phyloP scores from a whole-genome alignment of 2,113 vertebrate genomes.

The Anhinga anhinga region DNA sequence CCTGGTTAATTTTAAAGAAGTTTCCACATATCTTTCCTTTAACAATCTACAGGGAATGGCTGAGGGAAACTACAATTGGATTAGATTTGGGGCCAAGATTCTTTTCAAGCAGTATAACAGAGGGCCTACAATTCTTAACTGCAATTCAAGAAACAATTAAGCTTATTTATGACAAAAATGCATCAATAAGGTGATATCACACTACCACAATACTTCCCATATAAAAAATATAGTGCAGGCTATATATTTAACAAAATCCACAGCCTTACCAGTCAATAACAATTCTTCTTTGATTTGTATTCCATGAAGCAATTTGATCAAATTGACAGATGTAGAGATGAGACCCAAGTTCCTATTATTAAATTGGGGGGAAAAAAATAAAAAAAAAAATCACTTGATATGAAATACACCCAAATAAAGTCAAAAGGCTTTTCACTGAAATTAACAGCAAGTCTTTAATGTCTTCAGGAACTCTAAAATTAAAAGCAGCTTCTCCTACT shows the following conservation, averaged over 20 bases:
- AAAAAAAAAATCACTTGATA: not conserved
- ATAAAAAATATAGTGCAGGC: not conserved
- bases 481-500: not conserved
- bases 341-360: slow-evolving; percentile 69
- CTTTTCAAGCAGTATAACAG: not conserved
- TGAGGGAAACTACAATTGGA: not conserved
- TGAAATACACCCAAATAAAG: not conserved
- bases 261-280: slow-evolving; percentile 69
- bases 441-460: not conserved
- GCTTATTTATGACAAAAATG: not conserved
- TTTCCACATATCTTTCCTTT: not conserved
- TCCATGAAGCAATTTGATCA: slow-evolving; percentile 73
- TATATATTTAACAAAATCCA: not conserved
- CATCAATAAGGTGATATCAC: not conserved
- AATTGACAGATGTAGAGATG: slow-evolving; percentile 55
- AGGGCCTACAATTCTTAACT: not conserved
- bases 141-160: not conserved
- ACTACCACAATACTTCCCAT: rapidly evolving
- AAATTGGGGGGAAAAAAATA: not conserved
- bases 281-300: slow-evolving; percentile 62
- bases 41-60: not conserved
- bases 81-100: not conserved
- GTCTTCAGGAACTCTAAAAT: not conserved
- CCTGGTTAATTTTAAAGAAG: not conserved
- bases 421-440: not conserved